Evolutionary conservation across 2,797 vertebrate species (phyloP).

Genomic region (Hapalemur alaotrensis): DNA sequence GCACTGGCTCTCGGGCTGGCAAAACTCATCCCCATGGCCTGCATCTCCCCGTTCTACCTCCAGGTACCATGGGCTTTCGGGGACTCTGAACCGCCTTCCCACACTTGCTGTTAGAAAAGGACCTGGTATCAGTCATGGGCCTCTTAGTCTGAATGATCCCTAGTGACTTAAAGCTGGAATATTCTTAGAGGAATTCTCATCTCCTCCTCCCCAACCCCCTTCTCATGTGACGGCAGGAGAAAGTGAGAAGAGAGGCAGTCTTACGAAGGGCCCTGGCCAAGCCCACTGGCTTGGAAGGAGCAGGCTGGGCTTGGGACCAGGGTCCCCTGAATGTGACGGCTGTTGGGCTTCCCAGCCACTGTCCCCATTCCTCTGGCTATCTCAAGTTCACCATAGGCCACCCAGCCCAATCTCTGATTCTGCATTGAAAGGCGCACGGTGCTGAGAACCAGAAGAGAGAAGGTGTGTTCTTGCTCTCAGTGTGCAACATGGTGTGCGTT

Average conservation of each 20-base stretch:
- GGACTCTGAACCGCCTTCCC: background rate
- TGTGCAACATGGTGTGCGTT: background rate
- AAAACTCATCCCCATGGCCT: background rate
- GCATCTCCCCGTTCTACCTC: background rate
- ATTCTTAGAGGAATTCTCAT: background rate
- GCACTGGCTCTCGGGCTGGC: background rate
- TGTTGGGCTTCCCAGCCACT: background rate
- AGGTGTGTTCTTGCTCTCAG: background rate
- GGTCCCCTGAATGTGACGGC: background rate
- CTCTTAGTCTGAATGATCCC: conserved; percentile 19
- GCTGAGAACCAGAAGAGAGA: background rate
- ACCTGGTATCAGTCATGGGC: background rate
- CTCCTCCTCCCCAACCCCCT: background rate
- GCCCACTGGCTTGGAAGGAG: background rate
- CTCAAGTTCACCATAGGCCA: background rate
- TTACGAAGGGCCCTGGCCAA: background rate
- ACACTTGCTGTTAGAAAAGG: background rate
- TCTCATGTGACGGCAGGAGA: conserved; percentile 22
- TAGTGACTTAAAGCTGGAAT: background rate
- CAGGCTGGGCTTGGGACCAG: background rate
- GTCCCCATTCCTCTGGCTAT: background rate
- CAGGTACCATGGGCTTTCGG: background rate
- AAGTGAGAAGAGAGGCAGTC: background rate
- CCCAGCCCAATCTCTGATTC: background rate
- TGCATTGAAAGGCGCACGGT: background rate